These are phyloP conservation scores for Forbesichthys papilliferus DNA, from an alignment of 2,113 vertebrate genomes.

Conservation along the genomic window DNA sequence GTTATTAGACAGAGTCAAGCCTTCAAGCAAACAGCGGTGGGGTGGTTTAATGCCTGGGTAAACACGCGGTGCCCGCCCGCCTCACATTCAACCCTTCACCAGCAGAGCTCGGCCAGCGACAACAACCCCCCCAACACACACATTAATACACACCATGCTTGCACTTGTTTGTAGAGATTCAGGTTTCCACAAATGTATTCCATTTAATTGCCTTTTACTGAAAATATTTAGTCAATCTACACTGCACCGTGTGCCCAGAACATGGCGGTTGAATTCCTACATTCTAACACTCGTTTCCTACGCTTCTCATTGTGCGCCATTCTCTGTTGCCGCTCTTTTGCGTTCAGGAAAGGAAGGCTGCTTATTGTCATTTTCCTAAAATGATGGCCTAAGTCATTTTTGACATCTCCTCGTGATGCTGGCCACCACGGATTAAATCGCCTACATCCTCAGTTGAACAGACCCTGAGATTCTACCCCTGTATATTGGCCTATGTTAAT, in stretches of 20 bases:
- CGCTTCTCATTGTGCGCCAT: not conserved
- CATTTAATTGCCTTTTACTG: constrained; percentile 72
- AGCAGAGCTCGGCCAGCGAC: constrained; percentile 47
- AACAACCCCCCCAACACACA: constrained; percentile 2
- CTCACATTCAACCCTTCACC: constrained; percentile 41
- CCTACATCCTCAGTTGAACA: too few relatives aligned
- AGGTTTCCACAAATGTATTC: constrained; percentile 68
- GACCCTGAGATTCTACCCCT: not conserved
- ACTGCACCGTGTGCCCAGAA: constrained; percentile 14
- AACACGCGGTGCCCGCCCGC: constrained; percentile 59
- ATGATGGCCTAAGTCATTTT: too few relatives aligned
- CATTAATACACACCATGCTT: not conserved
- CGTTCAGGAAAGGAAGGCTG: not conserved
- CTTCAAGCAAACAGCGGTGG: constrained; percentile 45
- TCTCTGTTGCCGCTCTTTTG: not conserved
- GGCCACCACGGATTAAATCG: too few relatives aligned
- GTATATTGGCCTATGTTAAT: too few relatives aligned
- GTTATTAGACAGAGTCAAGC: constrained; percentile 48
- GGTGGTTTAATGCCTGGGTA: constrained; percentile 63
- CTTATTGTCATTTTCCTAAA: too few relatives aligned
- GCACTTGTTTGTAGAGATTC: constrained; percentile 60
- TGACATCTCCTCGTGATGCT: too few relatives aligned
- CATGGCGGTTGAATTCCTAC: constrained; percentile 42
- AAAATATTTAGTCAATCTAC: constrained; percentile 69
- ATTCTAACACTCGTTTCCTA: constrained; percentile 7